Conservation (phyloP, 2,888 invertebrate species). For the Orthosia gothica region DNA sequence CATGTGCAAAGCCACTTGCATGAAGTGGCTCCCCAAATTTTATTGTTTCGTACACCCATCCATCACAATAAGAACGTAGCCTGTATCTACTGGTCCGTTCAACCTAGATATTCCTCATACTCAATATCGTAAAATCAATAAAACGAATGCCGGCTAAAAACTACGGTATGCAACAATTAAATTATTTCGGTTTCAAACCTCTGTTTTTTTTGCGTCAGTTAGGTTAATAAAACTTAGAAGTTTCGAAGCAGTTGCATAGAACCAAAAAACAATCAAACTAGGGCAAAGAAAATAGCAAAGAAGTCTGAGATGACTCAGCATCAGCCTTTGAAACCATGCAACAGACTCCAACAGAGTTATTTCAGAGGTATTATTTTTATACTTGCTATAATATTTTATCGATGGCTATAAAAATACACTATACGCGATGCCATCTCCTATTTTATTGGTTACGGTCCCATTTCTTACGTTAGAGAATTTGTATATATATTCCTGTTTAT, state of each 20-base stretch:
- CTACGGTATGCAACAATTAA: background rate
- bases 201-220: background rate
- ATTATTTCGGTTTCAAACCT: background rate
- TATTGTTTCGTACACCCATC: background rate
- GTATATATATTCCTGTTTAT: conserved; percentile 39
- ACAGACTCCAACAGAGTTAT: conserved; percentile 33
- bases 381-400: conserved; percentile 59
- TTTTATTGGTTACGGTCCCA: conserved; percentile 45
- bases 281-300: background rate
- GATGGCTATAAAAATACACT: conserved; percentile 51
- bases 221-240: background rate
- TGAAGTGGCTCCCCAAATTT: no score
- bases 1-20: no score
- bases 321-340: background rate
- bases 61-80: background rate
- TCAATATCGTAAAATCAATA: background rate
- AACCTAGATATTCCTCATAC: background rate
- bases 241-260: no score
- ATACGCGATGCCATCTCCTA: conserved; percentile 40
- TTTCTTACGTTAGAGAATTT: conserved; percentile 41
- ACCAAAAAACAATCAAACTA: background rate
- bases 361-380: conserved; percentile 27
- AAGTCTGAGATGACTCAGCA: background rate
- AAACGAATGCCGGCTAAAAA: no score
- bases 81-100: no score